Base-by-base conservation (phyloP, 35 echinoderm and acorn worm genomes). In the Apostichopus japonicus region DNA sequence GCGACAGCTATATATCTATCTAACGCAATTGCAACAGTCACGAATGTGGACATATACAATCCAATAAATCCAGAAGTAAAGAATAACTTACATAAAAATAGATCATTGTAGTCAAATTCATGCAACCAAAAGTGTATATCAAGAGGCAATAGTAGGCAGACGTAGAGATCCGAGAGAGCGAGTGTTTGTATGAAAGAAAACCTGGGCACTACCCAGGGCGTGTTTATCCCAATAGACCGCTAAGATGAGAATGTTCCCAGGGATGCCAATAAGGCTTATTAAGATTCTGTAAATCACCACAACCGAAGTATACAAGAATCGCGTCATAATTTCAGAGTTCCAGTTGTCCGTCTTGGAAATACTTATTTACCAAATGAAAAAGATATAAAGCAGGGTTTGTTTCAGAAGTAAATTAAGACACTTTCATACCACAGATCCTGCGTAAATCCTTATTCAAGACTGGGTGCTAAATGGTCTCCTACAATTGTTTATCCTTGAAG, bases 11-110 rank as follows among this genome's bases (percentile, higher is more conserved):
- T 5, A 17, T 56, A 88, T 21, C 86, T 61, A 51, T 88, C 86
- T 17, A 61, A 22, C 22, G 56, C 86, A 51, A 88, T 88, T 6
- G 62, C 86, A n/a, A 88, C 86, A 11, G 86, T 88, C 63, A 88
- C 3, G 8, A 6, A 65, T 23, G 62, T 23, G 9, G 86, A 88
- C 16, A 88, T 19, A 23, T 65, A 88, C 86, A 55, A 88, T 23
- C 56, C 63, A 6, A 88, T 58, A 4, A 55, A 88, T 8, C 17
- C 7, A 6, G 70, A 16, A 8, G 63, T 65, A 21, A 88, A 88
- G 70, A 70, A 88, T 44, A 71, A 7, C 23, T 88, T 88, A 54
- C 86, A 88, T 10, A 88, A 51, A 70, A 23, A 5, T 4, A 24
- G n/a, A 58, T 71, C 70, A 6, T 10, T 71, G 24, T 65, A 65